Percentiles rank a stretch among this genome's conserved stretches.
phyloP scores from a whole-genome alignment of 1,140 invertebrate species.

The Pseudomyrmex sp. region DNA sequence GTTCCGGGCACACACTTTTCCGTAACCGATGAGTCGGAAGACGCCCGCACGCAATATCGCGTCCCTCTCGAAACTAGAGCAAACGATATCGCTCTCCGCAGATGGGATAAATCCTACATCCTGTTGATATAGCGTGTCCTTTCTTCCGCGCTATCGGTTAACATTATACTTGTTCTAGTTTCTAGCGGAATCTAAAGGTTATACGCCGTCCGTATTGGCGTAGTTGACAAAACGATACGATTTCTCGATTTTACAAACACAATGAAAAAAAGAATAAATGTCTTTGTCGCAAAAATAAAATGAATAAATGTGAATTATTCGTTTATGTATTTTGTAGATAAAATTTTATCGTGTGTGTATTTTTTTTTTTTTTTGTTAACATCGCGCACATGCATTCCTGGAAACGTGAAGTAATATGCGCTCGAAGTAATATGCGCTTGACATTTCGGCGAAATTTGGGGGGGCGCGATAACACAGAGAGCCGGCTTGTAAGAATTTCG shows the following conservation, averaged over 20 bases:
- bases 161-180: conserved; percentile 31
- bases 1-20: conserved; percentile 21
- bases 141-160: conserved; percentile 39
- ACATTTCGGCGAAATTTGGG: not conserved
- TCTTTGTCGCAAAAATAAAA: not conserved
- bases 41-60: conserved; percentile 4
- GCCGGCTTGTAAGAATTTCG: conserved; percentile 45
- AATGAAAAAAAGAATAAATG: conserved; percentile 5
- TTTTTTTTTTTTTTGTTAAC: not conserved
- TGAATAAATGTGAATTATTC: no score
- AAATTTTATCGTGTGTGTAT: not conserved
- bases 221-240: not conserved
- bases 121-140: conserved; percentile 36
- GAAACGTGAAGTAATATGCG: not conserved
- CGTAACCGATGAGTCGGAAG: conserved; percentile 27
- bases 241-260: not conserved
- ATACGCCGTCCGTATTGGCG: not conserved
- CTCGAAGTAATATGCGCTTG: conserved; percentile 22
- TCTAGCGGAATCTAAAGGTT: not conserved
- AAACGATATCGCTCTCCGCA: conserved; percentile 26
- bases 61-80: conserved; percentile 34
- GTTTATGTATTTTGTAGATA: not conserved
- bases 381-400: not conserved
- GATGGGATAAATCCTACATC: conserved; percentile 46
- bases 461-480: conserved; percentile 23